Base-by-base conservation (phyloP, 2,888 invertebrate species). In the Artemia sinica region DNA sequence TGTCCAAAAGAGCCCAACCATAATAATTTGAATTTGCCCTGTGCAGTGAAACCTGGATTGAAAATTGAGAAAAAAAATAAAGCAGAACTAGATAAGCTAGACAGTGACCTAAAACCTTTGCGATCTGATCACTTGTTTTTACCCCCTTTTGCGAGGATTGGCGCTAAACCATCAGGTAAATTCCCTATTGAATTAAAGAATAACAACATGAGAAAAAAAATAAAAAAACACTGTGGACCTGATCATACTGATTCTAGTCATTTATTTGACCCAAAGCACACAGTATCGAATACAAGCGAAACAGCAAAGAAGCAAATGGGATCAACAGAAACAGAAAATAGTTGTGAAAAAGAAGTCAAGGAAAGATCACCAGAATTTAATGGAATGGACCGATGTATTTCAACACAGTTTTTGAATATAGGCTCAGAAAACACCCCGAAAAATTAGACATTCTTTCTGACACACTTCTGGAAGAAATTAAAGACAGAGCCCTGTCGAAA, bases 391-490 rank as follows among this genome's bases (percentile, higher is more conserved):
- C 28, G 28, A 2, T 28, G 28, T 28, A 28, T 28, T 28, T 28
- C 28, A 28, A 28, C 28, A 28, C 28, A 28, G 28, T 28, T 28
- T 28, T 4, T 58, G 58, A 10, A 58, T 9, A n/a, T 58, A 8
- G 4, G 4, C 28, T 28, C 28, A 28, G 28, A 28, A 28, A 28
- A 28, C 4, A 58, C 58, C 10, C 14, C 14, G 10, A 58, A 18
- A 58, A 58, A 58, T n/a, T 10, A 18, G 58, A 58, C 14, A 58
- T 18, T 14, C 14, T 58, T n/a, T 58, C 58, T 14, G 58, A 58
- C n/a, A 58, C 58, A 58, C 58, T 58, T 18, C 58, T 58, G n/a
- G n/a, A n/a, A 9, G 58, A 58, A 58, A 58, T 58, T 18, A 58
- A 18, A 58, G 58, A 58, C 58, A 58, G 58, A 58, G 58, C 58